These are phyloP conservation scores for Trichopoda pennipes DNA, from an alignment of 2,888 invertebrate genomes.

Conservation along the genomic window DNA sequence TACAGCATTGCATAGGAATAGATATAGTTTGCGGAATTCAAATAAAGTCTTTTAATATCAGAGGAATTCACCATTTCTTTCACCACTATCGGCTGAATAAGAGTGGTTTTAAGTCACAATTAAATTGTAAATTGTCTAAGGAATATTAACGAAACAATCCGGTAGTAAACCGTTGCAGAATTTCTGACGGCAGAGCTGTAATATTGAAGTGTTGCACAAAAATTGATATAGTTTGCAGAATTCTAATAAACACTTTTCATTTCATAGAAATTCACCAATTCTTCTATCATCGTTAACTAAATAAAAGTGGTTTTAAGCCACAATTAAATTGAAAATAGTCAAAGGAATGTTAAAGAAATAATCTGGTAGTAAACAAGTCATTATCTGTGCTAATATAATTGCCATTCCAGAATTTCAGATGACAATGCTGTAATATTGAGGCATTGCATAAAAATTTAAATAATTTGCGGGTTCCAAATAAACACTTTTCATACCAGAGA, in stretches of 20 bases:
- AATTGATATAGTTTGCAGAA: background rate
- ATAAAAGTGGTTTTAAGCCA: no score
- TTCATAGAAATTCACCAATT: background rate
- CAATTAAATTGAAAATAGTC: no score
- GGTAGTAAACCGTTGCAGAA: no score
- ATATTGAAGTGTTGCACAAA: background rate
- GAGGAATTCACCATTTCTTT: background rate
- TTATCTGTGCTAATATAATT: no score
- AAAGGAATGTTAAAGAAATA: no score
- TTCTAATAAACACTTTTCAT: background rate
- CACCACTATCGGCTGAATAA: no score
- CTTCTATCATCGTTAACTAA: no score
- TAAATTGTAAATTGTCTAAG: no score
- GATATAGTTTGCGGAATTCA: background rate
- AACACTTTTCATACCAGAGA: background rate
- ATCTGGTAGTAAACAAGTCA: no score
- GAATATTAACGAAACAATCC: no score
- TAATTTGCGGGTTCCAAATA: background rate
- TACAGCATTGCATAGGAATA: background rate
- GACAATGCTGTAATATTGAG: background rate
- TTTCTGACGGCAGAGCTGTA: constrained; percentile 1
- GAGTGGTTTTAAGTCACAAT: no score
- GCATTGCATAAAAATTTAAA: background rate
- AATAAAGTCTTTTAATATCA: background rate
- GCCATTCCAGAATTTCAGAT: background rate